Base-by-base conservation (phyloP, 1,140 invertebrate genomes). In the Drosophila sechellia region DNA sequence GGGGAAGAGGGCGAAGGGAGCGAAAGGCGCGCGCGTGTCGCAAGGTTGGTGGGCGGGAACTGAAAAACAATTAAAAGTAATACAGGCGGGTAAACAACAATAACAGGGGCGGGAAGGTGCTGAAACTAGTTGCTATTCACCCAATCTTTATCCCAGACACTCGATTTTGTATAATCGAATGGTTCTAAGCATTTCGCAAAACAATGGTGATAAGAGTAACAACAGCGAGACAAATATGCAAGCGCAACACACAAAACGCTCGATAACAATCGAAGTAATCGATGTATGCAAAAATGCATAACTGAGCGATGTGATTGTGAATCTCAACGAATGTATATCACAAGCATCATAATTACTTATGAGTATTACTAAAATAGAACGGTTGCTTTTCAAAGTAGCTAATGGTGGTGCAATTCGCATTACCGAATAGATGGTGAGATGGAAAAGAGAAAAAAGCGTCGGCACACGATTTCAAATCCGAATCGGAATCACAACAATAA, bases 341-440 rank as follows among this genome's bases (percentile, higher is more conserved):
- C 3, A 22, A 22, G 13, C 0, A 13, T 22, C 20, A 25, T 27
- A 27, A 48, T 27, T 10, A 8, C 13, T 4, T 6, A 27, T 27
- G 5, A 15, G 3, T 12, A 15, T 20, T 31, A 52, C 6, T 0
- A 15, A 59, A 53, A 53, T 53, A 37, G 46, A 31, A 39, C 20
- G 66, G 37, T 31, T 31, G 31, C 6, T 8, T 31, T 31, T 8
- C 31, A 31, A 31, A 10, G 37, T 39, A 13, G 13, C 0, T 37
- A 4, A 4, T 54, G 73, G 55, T 83, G 79, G 49, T 79, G 80
- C 76, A 79, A 85, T 81, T 35, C 46, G 27, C 65, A 78, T 86
- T 86, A 86, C 81, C 81, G 55, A 87, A 86, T 81, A 78, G 75
- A 81, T 80, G 58, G 64, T 68, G 76, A 81, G 83, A 81, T 87